Evolutionary conservation across 2,113 vertebrate genomes (phyloP).

Genomic region (Erythrocercus mccallii): DNA sequence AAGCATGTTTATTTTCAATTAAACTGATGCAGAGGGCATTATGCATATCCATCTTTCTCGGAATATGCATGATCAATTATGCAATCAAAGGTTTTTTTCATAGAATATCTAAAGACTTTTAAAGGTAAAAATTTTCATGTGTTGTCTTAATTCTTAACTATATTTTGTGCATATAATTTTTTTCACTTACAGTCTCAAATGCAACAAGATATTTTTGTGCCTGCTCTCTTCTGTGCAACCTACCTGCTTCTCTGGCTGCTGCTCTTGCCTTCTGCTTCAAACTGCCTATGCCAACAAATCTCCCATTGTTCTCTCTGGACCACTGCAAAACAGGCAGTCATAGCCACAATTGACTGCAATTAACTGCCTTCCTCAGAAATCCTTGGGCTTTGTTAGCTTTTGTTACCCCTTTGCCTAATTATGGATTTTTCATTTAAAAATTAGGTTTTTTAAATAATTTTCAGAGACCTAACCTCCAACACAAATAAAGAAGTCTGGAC

Average conservation of each 20-base stretch:
- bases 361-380: not conserved
- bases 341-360: not conserved
- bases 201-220: not conserved
- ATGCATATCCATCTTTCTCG: not conserved
- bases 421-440: not conserved
- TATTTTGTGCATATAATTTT: not conserved
- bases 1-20: not conserved
- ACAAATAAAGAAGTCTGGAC: not conserved
- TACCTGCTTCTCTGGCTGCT: not conserved
- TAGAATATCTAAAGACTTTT: not conserved
- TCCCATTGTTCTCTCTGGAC: accelerated
- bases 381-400: not conserved
- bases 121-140: not conserved
- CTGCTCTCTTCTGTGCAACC: not conserved
- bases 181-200: not conserved
- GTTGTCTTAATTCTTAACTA: not conserved
- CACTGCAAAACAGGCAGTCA: not conserved
- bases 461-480: not conserved
- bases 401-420: not conserved
- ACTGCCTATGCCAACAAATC: not conserved
- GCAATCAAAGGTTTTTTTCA: not conserved
- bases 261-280: not conserved
- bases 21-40: not conserved
- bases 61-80: not conserved
- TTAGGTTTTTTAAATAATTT: not conserved